Evolutionary conservation across 2,797 vertebrate species (phyloP).

Genomic region (Tragopan temminckii): DNA sequence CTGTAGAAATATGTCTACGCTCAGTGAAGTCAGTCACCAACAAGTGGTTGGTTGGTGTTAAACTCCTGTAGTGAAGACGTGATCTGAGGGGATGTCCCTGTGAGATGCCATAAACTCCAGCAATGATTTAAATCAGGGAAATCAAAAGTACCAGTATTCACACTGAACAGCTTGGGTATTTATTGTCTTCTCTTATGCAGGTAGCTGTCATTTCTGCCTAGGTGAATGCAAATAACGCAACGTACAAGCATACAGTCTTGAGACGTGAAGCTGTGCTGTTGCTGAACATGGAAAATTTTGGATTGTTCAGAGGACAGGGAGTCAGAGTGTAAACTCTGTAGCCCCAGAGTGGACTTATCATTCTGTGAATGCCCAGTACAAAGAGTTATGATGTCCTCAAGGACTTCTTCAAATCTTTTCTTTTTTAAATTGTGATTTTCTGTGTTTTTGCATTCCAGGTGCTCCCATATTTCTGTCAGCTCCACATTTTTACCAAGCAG

Average conservation of each 20-base stretch:
- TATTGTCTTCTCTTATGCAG: background rate
- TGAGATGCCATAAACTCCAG: background rate
- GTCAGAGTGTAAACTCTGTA: background rate
- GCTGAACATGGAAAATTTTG: background rate
- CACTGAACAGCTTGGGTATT: background rate
- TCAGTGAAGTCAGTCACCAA: background rate
- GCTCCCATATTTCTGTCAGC: conserved; percentile 95
- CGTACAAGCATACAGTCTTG: background rate
- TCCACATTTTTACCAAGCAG: conserved; percentile 96
- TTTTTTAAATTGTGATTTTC: background rate
- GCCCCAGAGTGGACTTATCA: background rate
- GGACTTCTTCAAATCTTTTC: background rate
- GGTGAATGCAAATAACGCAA: background rate
- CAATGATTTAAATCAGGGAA: background rate
- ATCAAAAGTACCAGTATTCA: background rate
- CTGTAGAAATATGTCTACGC: background rate
- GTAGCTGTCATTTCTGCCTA: background rate
- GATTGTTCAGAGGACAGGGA: background rate
- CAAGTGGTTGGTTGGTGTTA: background rate
- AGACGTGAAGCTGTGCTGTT: background rate
- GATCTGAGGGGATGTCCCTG: background rate
- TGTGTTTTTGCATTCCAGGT: conserved; percentile 79
- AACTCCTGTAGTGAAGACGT: background rate
- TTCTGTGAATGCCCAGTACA: background rate
- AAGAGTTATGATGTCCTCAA: background rate